Evolutionary conservation across 2,797 vertebrate genomes (phyloP).

Genomic region (Malurus leucopterus): DNA sequence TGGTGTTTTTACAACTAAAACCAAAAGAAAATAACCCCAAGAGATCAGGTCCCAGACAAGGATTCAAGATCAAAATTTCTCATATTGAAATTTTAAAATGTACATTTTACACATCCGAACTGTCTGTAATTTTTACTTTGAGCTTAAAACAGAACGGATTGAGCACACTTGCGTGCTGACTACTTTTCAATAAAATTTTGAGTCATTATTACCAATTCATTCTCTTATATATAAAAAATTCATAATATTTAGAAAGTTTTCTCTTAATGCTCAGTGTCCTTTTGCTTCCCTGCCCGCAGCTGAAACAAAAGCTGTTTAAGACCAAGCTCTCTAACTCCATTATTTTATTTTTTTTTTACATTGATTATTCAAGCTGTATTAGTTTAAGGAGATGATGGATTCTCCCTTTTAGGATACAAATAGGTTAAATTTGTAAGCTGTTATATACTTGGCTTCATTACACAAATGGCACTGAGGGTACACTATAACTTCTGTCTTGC

Average conservation of each 20-base stretch:
- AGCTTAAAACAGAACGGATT: conserved; percentile 63
- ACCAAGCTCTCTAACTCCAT: conserved; percentile 64
- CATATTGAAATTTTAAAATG: conserved; percentile 63
- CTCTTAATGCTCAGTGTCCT: conserved; percentile 68
- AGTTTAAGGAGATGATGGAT: conserved; percentile 42
- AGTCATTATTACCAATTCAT: conserved; percentile 71
- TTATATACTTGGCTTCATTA: conserved; percentile 73
- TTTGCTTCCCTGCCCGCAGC: conserved; percentile 76
- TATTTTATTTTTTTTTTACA: conserved; percentile 20
- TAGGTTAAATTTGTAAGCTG: conserved; percentile 61
- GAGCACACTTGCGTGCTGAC: conserved; percentile 64
- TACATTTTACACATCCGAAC: conserved; percentile 59
- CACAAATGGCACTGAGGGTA: conserved; percentile 77
- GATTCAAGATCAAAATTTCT: conserved; percentile 76
- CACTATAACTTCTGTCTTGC: conserved; percentile 61
- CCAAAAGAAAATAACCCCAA: conserved; percentile 64
- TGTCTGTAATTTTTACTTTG: conserved; percentile 67
- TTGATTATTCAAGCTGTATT: conserved; percentile 56
- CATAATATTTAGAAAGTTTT: conserved; percentile 64
- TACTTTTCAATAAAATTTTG: conserved; percentile 80
- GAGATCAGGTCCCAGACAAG: conserved; percentile 79
- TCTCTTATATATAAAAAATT: conserved; percentile 68
- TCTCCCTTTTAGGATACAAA: conserved; percentile 54
- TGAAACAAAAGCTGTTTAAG: conserved; percentile 78
- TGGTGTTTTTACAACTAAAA: conserved; percentile 80